phyloP scores from a whole-genome alignment of 1,140 invertebrate species.

The Idris sp. region DNA sequence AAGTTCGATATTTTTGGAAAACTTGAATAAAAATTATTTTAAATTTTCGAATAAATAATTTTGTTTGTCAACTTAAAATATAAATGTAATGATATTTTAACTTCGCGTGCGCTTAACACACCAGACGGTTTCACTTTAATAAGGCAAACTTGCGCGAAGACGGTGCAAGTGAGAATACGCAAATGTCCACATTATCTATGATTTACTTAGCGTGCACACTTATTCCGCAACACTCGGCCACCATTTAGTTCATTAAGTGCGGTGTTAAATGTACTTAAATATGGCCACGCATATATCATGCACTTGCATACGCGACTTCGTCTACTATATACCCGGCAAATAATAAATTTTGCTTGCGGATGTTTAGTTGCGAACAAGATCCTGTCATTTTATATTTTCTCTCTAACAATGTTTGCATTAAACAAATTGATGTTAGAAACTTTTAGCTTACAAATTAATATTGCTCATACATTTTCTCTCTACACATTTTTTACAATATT shows the following conservation, averaged over 20 bases:
- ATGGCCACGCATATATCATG: slow-evolving; percentile 31
- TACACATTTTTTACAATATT: too few species aligned
- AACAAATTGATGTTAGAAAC: too few species aligned
- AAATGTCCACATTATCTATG: slow-evolving; percentile 62
- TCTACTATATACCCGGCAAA: slow-evolving; percentile 6
- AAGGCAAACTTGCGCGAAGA: slow-evolving; percentile 50
- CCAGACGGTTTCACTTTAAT: slow-evolving; percentile 56
- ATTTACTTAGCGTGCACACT: slow-evolving; percentile 57
- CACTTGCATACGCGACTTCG: slow-evolving; percentile 16
- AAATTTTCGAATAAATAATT: too few species aligned
- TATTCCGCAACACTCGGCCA: slow-evolving; percentile 41
- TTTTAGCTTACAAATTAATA: too few species aligned
- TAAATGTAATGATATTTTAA: slow-evolving; percentile 10
- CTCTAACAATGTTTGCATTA: too few species aligned
- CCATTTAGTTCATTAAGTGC: slow-evolving; percentile 61
- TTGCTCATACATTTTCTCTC: too few species aligned
- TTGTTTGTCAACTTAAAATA: too few species aligned
- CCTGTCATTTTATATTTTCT: too few species aligned
- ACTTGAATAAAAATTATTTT: too few species aligned
- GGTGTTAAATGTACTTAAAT: slow-evolving; percentile 52
- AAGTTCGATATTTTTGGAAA: too few species aligned
- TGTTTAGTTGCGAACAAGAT: too few species aligned
- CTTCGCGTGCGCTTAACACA: slow-evolving; percentile 3
- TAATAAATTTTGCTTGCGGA: slow-evolving; percentile 13
- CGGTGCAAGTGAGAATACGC: slow-evolving; percentile 55